Evolutionary conservation across 2,113 vertebrate genomes (phyloP), one percentile per base, ranked within the genome.

Genomic region (Ctenodactylus gundi): DNA sequence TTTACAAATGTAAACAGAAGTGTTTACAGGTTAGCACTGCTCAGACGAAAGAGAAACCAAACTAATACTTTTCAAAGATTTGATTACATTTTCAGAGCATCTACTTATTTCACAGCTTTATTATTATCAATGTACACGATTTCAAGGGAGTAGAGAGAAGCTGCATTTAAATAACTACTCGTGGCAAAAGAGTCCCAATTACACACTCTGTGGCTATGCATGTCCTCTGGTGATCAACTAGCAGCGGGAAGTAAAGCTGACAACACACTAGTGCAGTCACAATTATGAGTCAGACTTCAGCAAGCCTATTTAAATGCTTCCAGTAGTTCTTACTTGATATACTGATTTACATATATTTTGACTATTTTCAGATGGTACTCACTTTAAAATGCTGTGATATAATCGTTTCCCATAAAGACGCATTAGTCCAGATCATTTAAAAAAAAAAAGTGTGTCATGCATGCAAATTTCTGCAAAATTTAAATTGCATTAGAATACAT

Each of bases 211-310:
- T 41, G 82, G 94, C 83, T 95, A 97, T 96, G 97, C 95, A 95
- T 57, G 90, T 94, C 92, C 94, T 92, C 85, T 97, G 85, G 82
- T 96, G 93, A 97, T 96, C 97, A 96, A 93, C 93, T 21, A 93
- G 92, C 96, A 95, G 85, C 87, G 36, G 82, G 90, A 93, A 92
- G 78, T 85, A 88, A 97, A 97, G 94, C 6, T 93, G 95, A 96
- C 90, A 96, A 88, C 94, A 96, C 82, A 94, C 67, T 90, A 68
- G 53, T 91, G 78, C 65, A 95, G 86, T 95, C 85, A 96, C 94
- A 97, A 96, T 97, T 96, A 95, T 34, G 78, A 97, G 97, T 96
- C 97, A 97, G 92, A 93, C 87, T 96, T 91, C 96, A 96, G 96
- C 82, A 96, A 95, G 93, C n/a, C 70, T 95, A 82, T 97, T 96